Evolutionary conservation across 2,797 vertebrate species (phyloP).

Genomic region (Tiaroga cobitis): DNA sequence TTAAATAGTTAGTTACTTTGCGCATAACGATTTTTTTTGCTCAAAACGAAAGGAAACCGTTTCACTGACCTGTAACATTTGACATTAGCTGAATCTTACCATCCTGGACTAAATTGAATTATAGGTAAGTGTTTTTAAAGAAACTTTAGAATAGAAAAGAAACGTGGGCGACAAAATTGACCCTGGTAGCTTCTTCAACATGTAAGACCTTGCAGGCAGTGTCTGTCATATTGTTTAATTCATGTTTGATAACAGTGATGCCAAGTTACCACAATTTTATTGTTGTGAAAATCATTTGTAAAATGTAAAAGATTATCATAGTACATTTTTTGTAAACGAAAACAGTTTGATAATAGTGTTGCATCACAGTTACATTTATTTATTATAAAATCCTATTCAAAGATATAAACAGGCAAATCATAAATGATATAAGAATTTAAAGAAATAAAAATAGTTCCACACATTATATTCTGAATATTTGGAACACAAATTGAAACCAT

Average conservation of each 20-base stretch:
- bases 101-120: background rate
- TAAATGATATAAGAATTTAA: background rate
- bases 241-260: background rate
- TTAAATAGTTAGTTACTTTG: background rate
- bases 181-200: background rate
- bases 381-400: background rate
- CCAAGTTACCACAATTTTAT: background rate
- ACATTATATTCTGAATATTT: background rate
- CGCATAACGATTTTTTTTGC: background rate
- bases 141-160: background rate
- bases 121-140: slow-evolving; percentile 12
- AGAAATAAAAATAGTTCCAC: background rate
- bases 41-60: background rate
- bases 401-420: background rate
- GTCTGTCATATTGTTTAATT: background rate
- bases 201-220: background rate
- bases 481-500: background rate
- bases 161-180: background rate
- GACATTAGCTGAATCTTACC: background rate
- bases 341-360: background rate
- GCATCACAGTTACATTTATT: background rate
- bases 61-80: slow-evolving; percentile 16
- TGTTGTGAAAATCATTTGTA: background rate
- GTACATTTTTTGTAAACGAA: background rate
- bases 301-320: background rate